These are phyloP conservation scores for Ophion ellenae DNA, from an alignment of 2,888 invertebrate genomes.

Conservation along the genomic window DNA sequence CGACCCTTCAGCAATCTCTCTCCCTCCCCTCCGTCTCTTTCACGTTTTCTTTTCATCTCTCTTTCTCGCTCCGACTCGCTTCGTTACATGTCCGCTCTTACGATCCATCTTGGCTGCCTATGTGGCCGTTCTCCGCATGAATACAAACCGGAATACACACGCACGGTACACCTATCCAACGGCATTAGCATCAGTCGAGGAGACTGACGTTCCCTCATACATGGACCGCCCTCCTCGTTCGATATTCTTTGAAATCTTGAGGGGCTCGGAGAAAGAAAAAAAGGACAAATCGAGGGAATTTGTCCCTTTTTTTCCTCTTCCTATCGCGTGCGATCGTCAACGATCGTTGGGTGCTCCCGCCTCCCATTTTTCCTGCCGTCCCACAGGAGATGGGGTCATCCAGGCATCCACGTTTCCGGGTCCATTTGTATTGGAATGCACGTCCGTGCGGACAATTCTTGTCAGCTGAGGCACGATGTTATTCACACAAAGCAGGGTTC, in stretches of 20 bases:
- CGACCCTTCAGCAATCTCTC: constrained; percentile 43
- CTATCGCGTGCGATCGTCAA: not conserved
- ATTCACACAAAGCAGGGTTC: too few species aligned
- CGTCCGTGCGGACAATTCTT: too few species aligned
- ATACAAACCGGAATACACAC: constrained; percentile 33
- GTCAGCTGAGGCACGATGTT: too few species aligned
- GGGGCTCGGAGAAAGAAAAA: constrained; percentile 16
- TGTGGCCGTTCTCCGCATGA: constrained; percentile 22
- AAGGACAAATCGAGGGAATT: constrained; percentile 19
- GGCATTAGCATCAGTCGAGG: constrained; percentile 43
- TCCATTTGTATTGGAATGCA: too few species aligned
- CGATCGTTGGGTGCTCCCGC: constrained; percentile 9
- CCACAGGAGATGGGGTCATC: constrained; percentile 9
- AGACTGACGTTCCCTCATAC: constrained; percentile 9
- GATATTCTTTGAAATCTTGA: constrained; percentile 20
- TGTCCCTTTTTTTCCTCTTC: not conserved
- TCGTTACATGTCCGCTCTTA: constrained; percentile 25
- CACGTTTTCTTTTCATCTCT: constrained; percentile 22
- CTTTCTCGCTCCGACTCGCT: constrained; percentile 18
- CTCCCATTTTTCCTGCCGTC: not conserved
- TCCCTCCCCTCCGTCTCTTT: constrained; percentile 15
- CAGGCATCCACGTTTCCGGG: not conserved
- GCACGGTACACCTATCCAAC: constrained; percentile 21
- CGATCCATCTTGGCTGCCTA: constrained; percentile 32
- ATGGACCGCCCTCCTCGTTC: constrained; percentile 27